phyloP scores from a whole-genome alignment of 2,797 vertebrate species.

The Myotis pilosus region DNA sequence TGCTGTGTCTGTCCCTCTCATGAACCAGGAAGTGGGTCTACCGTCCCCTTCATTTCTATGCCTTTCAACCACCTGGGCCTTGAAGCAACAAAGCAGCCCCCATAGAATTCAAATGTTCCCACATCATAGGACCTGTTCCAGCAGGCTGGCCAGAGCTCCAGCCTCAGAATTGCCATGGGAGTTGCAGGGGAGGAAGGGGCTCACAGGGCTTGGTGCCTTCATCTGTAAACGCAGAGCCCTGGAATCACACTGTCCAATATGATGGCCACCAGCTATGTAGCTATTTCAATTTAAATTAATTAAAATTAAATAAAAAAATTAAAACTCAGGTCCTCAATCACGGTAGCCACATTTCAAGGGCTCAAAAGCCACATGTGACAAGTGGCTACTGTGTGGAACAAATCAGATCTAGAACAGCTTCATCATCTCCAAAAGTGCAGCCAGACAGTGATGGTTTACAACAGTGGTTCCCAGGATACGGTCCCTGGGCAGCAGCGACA shows the following conservation, averaged over 20 bases:
- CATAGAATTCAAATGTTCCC: not conserved
- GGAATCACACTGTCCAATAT: not conserved
- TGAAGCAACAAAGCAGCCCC: not conserved
- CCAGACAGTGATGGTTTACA: not conserved
- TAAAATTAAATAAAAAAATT: not conserved
- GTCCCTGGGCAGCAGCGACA: not conserved
- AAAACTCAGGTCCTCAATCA: not conserved
- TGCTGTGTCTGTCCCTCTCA: not conserved
- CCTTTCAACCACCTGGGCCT: not conserved
- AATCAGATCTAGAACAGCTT: not conserved
- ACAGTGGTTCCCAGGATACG: not conserved
- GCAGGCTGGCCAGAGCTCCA: not conserved
- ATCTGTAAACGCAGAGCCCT: not conserved
- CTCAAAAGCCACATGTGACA: not conserved
- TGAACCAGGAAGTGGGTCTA: not conserved
- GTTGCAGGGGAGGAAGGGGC: not conserved
- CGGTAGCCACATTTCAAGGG: not conserved
- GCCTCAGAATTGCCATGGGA: not conserved
- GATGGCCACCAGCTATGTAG: not conserved
- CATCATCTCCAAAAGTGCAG: not conserved
- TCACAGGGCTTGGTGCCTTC: not conserved
- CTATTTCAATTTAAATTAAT: not conserved
- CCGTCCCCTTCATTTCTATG: not conserved
- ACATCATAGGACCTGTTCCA: not conserved
- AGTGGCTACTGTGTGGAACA: not conserved